Evolutionary conservation across 2,113 vertebrate species (phyloP), one percentile per base, ranked within the genome.

Genomic region (Agapornis roseicollis): DNA sequence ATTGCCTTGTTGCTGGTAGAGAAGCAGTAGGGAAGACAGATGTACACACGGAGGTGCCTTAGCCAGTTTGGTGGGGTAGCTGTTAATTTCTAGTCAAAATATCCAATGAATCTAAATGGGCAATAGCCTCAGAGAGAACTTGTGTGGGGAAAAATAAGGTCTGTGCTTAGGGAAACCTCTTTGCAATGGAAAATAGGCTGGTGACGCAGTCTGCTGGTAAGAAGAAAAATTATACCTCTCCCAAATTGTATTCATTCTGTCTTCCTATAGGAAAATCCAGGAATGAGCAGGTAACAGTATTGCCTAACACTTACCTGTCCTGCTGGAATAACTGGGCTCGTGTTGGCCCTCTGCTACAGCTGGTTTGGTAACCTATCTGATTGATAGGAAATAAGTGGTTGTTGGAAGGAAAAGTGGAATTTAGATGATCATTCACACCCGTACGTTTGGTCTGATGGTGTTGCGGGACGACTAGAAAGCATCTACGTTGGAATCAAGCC

Each of bases 121-220:
- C 44, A 65, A 77, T 29, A 94, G 49, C 66, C 84, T 85, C 69
- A 31, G 56, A 92, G 83, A 64, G 29, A 93, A 44, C 13, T 42
- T 33, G 2, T 2, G 0, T 17, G n/a, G 71, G 46, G 68, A 44
- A 70, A 92, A 94, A 74, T 70, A 55, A 87, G 47, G 33, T 71
- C 79, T 80, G 28, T 56, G 31, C 81, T 91, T 88, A 80, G 22
- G 35, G 33, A 90, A 68, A 71, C 42, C 18, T 88, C 50, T 95
- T 91, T 94, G 93, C 85, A 96, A 93, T 95, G 95, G 88, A 96
- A 94, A 96, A 78, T 12, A 93, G 76, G 35, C 64, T 68, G 60
- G 64, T 52, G 60, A 82, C 39, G 42, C 52, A n/a, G 42, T 42
- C 68, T 90, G 64, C 25, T 11, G 29, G 31, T 50, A 85, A 55